Conservation (phyloP, 2,888 invertebrate genomes). For the Luperina nickerlii region DNA sequence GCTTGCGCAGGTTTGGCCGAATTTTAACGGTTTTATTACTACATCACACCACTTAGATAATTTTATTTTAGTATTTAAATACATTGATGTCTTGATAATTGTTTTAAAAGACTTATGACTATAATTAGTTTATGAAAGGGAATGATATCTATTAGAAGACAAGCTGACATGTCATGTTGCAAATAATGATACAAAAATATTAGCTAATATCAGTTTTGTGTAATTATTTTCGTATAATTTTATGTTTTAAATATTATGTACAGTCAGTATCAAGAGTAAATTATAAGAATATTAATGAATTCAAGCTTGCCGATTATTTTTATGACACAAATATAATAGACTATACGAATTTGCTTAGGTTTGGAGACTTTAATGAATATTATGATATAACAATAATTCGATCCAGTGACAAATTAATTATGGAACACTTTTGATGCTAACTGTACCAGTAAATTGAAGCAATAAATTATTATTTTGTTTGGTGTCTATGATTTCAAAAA, state of each 20-base stretch:
- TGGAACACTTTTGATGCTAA: constrained; percentile 25
- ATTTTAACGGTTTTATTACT: background rate
- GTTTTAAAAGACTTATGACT: constrained; percentile 5
- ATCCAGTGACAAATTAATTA: constrained; percentile 2
- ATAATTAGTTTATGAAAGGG: background rate
- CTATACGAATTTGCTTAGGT: no score
- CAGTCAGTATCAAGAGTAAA: constrained; percentile 27
- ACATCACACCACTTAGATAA: constrained; percentile 12
- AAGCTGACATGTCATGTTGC: constrained; percentile 58
- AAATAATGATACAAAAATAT: constrained; percentile 43
- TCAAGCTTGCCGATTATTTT: constrained; percentile 14
- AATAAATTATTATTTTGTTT: constrained; percentile 34
- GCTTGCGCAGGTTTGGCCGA: no score
- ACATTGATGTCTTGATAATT: background rate
- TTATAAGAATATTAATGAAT: background rate
- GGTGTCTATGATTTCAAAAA: constrained; percentile 22
- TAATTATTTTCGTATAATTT: constrained; percentile 30
- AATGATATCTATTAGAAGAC: background rate
- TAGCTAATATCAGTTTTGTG: constrained; percentile 44
- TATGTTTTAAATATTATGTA: constrained; percentile 15
- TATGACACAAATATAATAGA: background rate
- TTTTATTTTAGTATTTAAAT: background rate
- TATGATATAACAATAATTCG: constrained; percentile 3
- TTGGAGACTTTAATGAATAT: background rate
- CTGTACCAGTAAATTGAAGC: constrained; percentile 27